Percentiles rank a stretch among this genome's conserved stretches.
phyloP scores from a whole-genome alignment of 1,140 invertebrate species.

The Solenopsis fugax region DNA sequence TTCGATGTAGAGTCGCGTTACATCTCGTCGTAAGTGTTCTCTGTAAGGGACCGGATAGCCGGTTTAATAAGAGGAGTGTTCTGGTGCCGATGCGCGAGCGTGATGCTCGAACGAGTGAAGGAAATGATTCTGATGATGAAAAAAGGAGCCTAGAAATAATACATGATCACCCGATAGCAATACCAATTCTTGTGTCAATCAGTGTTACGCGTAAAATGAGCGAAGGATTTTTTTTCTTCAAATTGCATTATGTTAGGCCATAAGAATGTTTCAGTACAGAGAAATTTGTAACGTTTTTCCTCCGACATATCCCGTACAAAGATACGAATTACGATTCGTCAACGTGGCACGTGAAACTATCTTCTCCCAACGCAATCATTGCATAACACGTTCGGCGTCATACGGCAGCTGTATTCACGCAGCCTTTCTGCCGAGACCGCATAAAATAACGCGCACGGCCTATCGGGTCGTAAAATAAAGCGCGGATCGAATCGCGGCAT shows the following conservation, averaged over 20 bases:
- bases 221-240: not conserved
- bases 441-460: slow-evolving; percentile 2
- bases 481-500: slow-evolving; percentile 27
- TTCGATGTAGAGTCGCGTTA: not conserved
- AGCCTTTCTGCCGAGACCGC: not conserved
- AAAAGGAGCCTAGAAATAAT: not conserved
- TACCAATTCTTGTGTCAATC: not conserved
- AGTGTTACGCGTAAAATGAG: not conserved
- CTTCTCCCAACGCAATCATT: slow-evolving; percentile 26
- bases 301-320: not conserved
- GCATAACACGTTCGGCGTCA: slow-evolving; percentile 44
- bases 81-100: not conserved
- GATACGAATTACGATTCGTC: no score
- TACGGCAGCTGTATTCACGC: slow-evolving; percentile 18
- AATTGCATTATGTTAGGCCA: not conserved
- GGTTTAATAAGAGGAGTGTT: slow-evolving; percentile 17
- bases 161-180: not conserved
- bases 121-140: slow-evolving; percentile 4
- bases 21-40: slow-evolving; percentile 38
- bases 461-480: slow-evolving; percentile 24
- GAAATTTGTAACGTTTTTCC: not conserved
- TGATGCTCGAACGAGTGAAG: slow-evolving; percentile 28
- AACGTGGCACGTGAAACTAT: not conserved
- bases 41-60: not conserved
- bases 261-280: not conserved